Percentiles rank a stretch among this genome's conserved stretches.
phyloP scores from a whole-genome alignment of 2,113 vertebrate genomes.

The Mastomys natalensis region DNA sequence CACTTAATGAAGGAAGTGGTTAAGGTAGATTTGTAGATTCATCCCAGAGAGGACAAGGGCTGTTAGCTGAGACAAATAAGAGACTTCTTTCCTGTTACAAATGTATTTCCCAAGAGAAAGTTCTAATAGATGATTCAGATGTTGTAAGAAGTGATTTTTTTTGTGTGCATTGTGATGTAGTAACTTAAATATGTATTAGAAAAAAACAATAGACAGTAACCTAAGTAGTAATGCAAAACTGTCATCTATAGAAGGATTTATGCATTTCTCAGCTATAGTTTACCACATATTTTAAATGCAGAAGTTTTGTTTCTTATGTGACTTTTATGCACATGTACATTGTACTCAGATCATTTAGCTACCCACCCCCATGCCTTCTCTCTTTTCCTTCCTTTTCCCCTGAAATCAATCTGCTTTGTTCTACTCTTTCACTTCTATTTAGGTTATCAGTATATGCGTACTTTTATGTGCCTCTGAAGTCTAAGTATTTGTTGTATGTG shows the following conservation, averaged over 20 bases:
- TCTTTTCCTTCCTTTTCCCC: neutral
- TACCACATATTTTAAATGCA: neutral
- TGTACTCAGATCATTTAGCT: neutral
- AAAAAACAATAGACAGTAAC: neutral
- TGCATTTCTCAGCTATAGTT: neutral
- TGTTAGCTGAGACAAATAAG: neutral
- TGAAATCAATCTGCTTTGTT: neutral
- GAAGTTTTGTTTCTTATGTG: neutral
- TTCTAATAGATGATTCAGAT: neutral
- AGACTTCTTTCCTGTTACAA: conserved; percentile 14
- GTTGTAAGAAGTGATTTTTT: neutral
- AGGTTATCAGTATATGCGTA: too few species aligned
- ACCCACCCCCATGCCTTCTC: neutral
- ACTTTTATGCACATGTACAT: neutral
- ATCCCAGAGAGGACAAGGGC: neutral
- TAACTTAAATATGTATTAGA: neutral
- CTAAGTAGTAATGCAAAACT: neutral
- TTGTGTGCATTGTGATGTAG: conserved; percentile 6
- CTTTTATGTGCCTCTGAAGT: too few species aligned
- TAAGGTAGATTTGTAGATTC: neutral
- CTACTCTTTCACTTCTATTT: neutral
- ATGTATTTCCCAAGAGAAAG: neutral
- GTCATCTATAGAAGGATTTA: neutral
- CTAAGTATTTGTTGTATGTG: neutral
- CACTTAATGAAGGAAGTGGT: neutral